These are phyloP conservation scores for Premnoplex brunnescens DNA, from an alignment of 2,797 vertebrate genomes.

Conservation along the genomic window DNA sequence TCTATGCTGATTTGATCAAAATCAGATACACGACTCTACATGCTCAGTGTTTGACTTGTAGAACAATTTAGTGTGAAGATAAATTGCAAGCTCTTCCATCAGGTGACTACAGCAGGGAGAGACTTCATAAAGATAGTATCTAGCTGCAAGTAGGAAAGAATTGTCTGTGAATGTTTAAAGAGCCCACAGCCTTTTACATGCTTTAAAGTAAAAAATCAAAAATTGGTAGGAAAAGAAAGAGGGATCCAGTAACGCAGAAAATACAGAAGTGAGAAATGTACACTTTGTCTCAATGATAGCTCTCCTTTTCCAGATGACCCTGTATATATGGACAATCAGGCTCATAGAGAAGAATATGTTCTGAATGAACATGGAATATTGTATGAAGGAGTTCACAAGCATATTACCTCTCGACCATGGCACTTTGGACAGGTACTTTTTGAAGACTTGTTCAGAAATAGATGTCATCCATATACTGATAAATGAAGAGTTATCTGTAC, in stretches of 20 bases:
- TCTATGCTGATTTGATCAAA: neutral
- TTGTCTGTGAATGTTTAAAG: neutral
- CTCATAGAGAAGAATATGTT: constrained; percentile 84
- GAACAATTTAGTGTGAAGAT: neutral
- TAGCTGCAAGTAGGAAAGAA: neutral
- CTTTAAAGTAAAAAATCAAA: neutral
- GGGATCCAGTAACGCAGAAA: neutral
- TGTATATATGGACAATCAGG: constrained; percentile 83
- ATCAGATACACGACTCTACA: neutral
- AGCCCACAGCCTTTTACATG: neutral
- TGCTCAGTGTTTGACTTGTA: neutral
- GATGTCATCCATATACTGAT: neutral
- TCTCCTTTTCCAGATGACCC: constrained; percentile 77
- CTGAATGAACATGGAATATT: constrained; percentile 87
- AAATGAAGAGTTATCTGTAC: neutral
- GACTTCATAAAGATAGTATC: neutral
- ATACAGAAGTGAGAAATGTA: neutral
- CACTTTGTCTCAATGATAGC: neutral
- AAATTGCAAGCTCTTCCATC: neutral
- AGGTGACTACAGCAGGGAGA: neutral
- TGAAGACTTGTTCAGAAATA: neutral
- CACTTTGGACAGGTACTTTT: constrained; percentile 86
- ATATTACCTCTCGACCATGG: constrained; percentile 79
- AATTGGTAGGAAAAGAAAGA: neutral
- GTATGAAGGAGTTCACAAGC: constrained; percentile 79